Evolutionary conservation across 2,888 invertebrate genomes (phyloP), one percentile per base, ranked within the genome.

Genomic region (Hoplodrina blanda): DNA sequence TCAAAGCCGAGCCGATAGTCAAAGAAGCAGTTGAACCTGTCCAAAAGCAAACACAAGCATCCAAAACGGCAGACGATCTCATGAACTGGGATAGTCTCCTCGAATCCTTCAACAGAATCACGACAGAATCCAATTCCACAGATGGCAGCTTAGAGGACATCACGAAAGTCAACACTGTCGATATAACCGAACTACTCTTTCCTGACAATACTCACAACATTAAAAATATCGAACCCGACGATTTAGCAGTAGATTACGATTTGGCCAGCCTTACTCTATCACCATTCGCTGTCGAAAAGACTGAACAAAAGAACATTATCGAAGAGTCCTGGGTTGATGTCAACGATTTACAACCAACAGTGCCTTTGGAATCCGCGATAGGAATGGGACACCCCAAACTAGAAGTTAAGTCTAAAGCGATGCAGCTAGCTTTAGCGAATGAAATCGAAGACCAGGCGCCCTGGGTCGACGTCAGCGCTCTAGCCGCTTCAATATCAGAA

Each of bases 371-470:
- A 73, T 76, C 69, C 1, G 41, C 63, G 13, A 77, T 80, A 62
- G 72, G 76, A 6, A 70, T 75, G 1, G 71, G 70, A n/a, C 62
- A 57, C 54, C 72, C 77, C 0, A 93, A 92, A 84, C 84, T 91
- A 54, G 93, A 94, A 84, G 84, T 93, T 2, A 92, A 91, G 86
- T 89, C 94, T 1, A 94, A 93, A 91, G 98, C 98, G 0, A 96
- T 98, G 83, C 97, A 98, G 86, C 91, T 98, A 82, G 97, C 98
- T 5, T 93, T 97, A 82, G 98, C 98, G 0, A 97, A 97, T 49
- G 98, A 98, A 87, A 97, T 98, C 78, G 98, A 98, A 91, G 95
- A 97, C 53, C 97, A 98, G 74, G 97, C 97, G 0, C 97, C 97
- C 0, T 98, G 98, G 98, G 96, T 97, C 2, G 97, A 98, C 86